Evolutionary conservation across 2,888 invertebrate species (phyloP).

Genomic region (Metellina segmentata): DNA sequence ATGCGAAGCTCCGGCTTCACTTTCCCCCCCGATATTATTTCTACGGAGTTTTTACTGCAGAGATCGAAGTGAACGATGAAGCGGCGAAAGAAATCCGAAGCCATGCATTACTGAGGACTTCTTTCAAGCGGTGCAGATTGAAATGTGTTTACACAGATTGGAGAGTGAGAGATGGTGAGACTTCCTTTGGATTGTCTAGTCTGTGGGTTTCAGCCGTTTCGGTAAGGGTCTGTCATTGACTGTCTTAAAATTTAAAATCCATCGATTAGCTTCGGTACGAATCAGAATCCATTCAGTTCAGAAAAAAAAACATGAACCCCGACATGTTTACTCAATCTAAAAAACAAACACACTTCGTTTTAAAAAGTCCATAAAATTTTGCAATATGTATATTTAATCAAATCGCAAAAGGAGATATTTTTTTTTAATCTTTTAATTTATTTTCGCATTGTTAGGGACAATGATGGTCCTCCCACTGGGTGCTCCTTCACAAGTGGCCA

Average conservation of each 20-base stretch:
- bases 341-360: neutral
- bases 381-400: too few relatives aligned
- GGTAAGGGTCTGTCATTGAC: neutral
- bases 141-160: neutral
- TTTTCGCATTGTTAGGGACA: too few relatives aligned
- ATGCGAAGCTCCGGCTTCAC: neutral
- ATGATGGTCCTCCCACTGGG: too few relatives aligned
- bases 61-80: neutral
- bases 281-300: neutral
- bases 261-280: neutral
- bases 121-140: neutral
- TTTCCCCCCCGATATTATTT: neutral
- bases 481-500: too few relatives aligned
- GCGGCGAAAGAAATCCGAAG: neutral
- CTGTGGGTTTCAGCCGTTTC: neutral
- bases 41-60: neutral
- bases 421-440: too few relatives aligned
- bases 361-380: too few relatives aligned
- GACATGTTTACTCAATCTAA: neutral
- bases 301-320: neutral
- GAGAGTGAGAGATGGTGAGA: neutral
- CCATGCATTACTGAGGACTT: neutral
- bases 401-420: too few relatives aligned
- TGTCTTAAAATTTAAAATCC: neutral
- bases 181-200: neutral